Percentiles rank a stretch among this genome's conserved stretches.
phyloP scores from a whole-genome alignment of 1,140 invertebrate species.

The Babylonia areolata region DNA sequence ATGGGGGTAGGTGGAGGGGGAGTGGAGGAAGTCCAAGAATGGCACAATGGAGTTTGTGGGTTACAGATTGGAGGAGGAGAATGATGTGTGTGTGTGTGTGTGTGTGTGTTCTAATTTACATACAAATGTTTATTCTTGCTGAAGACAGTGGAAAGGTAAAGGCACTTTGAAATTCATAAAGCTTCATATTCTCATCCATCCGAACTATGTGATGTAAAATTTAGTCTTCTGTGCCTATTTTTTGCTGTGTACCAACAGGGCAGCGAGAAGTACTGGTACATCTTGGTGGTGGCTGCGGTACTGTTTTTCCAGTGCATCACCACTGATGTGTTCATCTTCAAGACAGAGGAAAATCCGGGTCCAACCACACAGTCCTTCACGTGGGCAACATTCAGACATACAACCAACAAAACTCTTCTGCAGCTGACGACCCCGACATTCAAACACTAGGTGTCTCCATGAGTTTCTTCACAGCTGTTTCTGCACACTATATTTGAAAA shows the following conservation, averaged over 20 bases:
- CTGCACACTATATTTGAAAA: neutral
- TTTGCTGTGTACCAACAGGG: conserved; percentile 50
- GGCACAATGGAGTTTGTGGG: neutral
- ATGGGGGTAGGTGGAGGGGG: too few species aligned
- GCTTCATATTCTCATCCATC: too few species aligned
- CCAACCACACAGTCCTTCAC: neutral
- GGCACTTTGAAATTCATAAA: too few species aligned
- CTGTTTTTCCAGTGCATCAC: conserved; percentile 69
- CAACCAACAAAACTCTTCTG: neutral
- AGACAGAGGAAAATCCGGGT: neutral
- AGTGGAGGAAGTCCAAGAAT: too few species aligned
- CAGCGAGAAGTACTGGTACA: conserved; percentile 70
- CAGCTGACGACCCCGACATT: neutral
- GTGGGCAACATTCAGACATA: neutral
- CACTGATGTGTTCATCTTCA: conserved; percentile 68
- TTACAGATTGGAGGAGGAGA: too few species aligned
- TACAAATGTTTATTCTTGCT: neutral
- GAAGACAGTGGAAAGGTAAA: neutral
- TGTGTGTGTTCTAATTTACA: neutral
- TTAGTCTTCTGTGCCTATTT: neutral
- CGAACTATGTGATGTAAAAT: too few species aligned
- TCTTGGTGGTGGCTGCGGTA: conserved; percentile 61
- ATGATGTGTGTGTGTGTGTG: too few species aligned
- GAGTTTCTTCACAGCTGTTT: conserved; percentile 24
- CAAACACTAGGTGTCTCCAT: conserved; percentile 33